Evolutionary conservation across 2,888 invertebrate genomes (phyloP), one percentile per base, ranked within the genome.

Genomic region (Sarcophaga carnaria): DNA sequence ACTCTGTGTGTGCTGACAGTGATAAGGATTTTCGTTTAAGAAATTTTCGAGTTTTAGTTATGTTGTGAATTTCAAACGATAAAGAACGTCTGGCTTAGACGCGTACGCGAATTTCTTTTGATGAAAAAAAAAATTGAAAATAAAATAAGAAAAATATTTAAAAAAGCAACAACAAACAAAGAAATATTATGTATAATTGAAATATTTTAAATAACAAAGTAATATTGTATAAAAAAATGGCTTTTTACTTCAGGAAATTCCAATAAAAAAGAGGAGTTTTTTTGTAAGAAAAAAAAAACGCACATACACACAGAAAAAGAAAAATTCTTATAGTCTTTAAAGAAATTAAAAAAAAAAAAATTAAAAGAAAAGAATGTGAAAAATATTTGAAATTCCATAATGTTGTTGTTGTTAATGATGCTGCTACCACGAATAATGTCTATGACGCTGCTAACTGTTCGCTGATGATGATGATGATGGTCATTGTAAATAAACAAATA

Each of bases 21-120:
- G 70, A 70, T 84, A 70, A 80, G 80, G 79, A 82, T 75, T 85
- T 84, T 85, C 25, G 79, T 87, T 72, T 71, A 87, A 87, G 87
- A 87, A 80, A 66, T 20, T 82, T 87, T 85, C 85, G 85, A 87
- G 87, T 87, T 86, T 86, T 76, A 87, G 87, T 87, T 85, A 87
- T 84, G 87, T 87, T 87, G 81, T 87, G 85, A 87, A 85, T 82
- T 85, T 81, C 81, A 87, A 85, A 85, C 87, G 85, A 27, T 76
- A 62, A 79, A 72, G 87, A 85, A 82, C 87, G 81, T 85, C 64
- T 84, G 87, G 17, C 12, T 85, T 79, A 37, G 80, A 64, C 87
- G 87, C 85, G 84, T 87, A 79, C 87, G 81, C 71, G 75, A 49
- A 66, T 79, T 27, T 64, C 22, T 59, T 8, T 37, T 37, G 8